phyloP scores from a whole-genome alignment of 2,113 vertebrate species.

The Asarcornis scutulata region DNA sequence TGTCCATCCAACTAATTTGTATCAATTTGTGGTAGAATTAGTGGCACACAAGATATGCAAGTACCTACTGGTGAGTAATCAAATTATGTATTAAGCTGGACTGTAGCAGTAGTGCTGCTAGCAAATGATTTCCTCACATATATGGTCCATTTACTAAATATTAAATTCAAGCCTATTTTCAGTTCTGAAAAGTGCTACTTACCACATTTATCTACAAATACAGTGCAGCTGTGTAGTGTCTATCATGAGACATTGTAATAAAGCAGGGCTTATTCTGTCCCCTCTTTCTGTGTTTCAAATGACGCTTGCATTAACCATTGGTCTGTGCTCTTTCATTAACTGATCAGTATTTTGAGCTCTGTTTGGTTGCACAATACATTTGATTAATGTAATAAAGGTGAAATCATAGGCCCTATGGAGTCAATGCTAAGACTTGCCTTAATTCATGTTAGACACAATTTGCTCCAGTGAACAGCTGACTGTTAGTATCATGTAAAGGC shows the following conservation, averaged over 20 bases:
- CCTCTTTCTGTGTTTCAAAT: background rate
- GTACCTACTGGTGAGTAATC: background rate
- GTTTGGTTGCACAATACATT: background rate
- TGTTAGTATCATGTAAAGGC: background rate
- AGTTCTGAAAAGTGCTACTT: background rate
- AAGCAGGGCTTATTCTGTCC: background rate
- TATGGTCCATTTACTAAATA: background rate
- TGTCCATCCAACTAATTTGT: background rate
- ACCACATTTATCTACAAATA: background rate
- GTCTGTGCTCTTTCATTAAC: background rate
- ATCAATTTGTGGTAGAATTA: background rate
- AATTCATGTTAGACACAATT: background rate
- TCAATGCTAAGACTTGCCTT: background rate
- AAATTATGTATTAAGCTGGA: background rate
- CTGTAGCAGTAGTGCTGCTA: background rate
- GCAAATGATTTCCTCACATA: background rate
- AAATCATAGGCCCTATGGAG: background rate
- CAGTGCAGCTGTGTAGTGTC: background rate
- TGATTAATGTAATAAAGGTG: conserved; percentile 15
- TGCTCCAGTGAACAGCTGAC: background rate
- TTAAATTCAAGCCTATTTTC: background rate
- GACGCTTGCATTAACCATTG: background rate
- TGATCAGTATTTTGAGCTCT: background rate
- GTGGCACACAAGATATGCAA: background rate
- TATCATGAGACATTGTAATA: background rate